Percentiles rank a stretch among this genome's conserved stretches.
phyloP scores from a whole-genome alignment of 1,140 invertebrate genomes.

The Myzus persicae region DNA sequence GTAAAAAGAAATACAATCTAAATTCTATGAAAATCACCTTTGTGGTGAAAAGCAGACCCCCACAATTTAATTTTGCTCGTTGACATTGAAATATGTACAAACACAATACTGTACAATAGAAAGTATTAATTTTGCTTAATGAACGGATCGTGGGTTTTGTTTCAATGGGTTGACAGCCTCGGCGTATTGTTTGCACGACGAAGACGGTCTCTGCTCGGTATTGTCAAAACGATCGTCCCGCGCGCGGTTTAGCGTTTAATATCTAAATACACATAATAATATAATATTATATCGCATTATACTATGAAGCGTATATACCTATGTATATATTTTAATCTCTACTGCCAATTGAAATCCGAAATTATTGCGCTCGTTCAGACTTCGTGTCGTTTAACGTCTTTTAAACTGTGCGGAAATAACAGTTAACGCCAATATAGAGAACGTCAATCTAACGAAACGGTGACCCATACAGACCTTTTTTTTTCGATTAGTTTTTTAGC shows the following conservation, averaged over 20 bases:
- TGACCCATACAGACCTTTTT: neutral
- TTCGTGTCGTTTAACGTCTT: neutral
- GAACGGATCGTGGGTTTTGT: constrained; percentile 38
- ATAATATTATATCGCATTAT: neutral
- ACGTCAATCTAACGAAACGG: constrained; percentile 6
- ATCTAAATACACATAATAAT: neutral
- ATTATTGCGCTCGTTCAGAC: neutral
- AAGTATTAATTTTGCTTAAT: constrained; percentile 35
- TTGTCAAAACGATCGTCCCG: neutral
- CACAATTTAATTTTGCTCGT: neutral
- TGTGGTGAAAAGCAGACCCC: neutral
- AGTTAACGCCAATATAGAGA: constrained; percentile 50
- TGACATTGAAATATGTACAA: constrained; percentile 24
- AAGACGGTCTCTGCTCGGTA: neutral
- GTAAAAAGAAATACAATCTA: neutral
- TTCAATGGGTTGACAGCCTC: constrained; percentile 31
- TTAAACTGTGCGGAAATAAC: constrained; percentile 43
- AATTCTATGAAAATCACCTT: neutral
- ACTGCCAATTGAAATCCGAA: constrained; percentile 17
- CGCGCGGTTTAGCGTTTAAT: neutral
- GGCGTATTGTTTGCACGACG: constrained; percentile 7
- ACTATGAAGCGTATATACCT: neutral
- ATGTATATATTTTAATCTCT: neutral
- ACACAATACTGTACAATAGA: neutral
- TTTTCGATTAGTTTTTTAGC: neutral